These are phyloP conservation scores for Hypomecis punctinalis DNA, from an alignment of 2,888 invertebrate species.

Conservation along the genomic window DNA sequence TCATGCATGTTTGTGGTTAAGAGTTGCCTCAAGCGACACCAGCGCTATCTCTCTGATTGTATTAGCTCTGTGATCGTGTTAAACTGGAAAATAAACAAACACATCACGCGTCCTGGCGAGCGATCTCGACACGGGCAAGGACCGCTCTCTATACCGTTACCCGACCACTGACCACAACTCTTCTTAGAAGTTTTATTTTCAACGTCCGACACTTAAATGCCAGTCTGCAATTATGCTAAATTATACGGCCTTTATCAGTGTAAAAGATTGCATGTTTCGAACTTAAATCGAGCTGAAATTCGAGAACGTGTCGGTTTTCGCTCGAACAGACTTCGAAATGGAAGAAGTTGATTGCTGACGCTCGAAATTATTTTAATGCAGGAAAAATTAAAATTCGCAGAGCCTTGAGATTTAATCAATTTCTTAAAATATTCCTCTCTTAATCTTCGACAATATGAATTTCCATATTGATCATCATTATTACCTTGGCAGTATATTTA, in stretches of 20 bases:
- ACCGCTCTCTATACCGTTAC: constrained; percentile 32
- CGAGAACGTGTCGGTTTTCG: constrained; percentile 13
- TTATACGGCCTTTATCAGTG: constrained; percentile 47
- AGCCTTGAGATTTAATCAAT: not conserved
- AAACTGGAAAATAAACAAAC: constrained; percentile 52
- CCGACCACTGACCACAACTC: constrained; percentile 51
- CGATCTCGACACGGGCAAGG: constrained; percentile 17
- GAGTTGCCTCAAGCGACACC: no score
- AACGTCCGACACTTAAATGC: constrained; percentile 51
- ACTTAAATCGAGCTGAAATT: constrained; percentile 24
- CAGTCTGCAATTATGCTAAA: constrained; percentile 55
- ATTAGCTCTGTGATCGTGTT: constrained; percentile 42
- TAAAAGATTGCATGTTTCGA: constrained; percentile 41
- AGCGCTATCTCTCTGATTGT: no score
- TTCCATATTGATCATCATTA: no score
- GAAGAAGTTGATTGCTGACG: not conserved
- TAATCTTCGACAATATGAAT: no score
- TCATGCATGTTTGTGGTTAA: no score
- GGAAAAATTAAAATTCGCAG: not conserved
- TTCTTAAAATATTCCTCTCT: not conserved
- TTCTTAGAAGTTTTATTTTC: constrained; percentile 65
- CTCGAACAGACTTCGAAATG: constrained; percentile 14
- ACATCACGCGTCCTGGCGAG: constrained; percentile 51
- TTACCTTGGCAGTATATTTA: no score
- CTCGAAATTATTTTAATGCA: not conserved